These are phyloP conservation scores for Atherinomorus stipes DNA, from an alignment of 2,113 vertebrate genomes.

Conservation along the genomic window DNA sequence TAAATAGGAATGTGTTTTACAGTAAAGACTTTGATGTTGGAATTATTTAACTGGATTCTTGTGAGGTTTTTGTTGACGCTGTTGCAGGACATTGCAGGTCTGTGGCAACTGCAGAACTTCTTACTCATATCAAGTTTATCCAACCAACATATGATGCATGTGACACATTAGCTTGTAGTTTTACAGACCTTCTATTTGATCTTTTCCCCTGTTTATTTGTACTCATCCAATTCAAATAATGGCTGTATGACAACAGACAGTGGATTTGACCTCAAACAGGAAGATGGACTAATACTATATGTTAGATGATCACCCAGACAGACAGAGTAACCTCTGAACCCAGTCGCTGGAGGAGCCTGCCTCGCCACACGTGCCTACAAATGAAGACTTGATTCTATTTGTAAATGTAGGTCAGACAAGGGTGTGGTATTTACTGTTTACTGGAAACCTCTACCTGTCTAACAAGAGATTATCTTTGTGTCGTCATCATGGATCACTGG, in stretches of 20 bases:
- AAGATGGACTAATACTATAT: conserved; percentile 45
- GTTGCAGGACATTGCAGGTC: conserved; percentile 8
- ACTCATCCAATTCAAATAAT: not conserved
- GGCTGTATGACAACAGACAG: conserved; percentile 53
- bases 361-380: conserved; percentile 65
- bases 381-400: conserved; percentile 69
- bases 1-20: too few relatives aligned
- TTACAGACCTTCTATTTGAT: not conserved
- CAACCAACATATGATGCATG: not conserved
- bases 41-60: conserved; percentile 62
- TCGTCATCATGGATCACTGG: conserved; percentile 28
- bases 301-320: conserved; percentile 63
- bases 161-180: not conserved
- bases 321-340: conserved; percentile 69
- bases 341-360: conserved; percentile 43
- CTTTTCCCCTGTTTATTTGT: not conserved
- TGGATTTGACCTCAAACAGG: conserved; percentile 62
- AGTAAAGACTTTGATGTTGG: not conserved
- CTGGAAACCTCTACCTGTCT: conserved; percentile 69
- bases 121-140: not conserved
- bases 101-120: conserved; percentile 13
- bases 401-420: conserved; percentile 80
- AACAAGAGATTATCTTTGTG: conserved; percentile 61
- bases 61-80: conserved; percentile 36
- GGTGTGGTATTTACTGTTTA: conserved; percentile 65